These are phyloP conservation scores for Aphelenchoides fujianensis DNA, from an alignment of 1,140 invertebrate genomes.

Conservation along the genomic window DNA sequence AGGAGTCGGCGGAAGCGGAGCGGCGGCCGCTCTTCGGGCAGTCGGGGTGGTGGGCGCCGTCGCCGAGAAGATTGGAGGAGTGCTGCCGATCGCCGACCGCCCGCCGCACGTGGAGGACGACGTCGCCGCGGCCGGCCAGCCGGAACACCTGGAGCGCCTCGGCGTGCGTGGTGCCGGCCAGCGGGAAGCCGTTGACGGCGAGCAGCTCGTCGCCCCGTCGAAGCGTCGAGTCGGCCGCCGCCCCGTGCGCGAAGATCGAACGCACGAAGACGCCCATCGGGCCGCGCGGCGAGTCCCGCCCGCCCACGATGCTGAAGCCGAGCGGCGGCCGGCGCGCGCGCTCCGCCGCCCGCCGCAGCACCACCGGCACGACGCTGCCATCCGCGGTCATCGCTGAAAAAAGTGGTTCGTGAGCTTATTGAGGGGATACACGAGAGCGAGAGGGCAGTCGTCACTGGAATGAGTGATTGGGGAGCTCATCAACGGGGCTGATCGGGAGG, in stretches of 20 bases:
- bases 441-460: neutral
- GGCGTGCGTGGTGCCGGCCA: constrained; percentile 78
- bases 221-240: constrained; percentile 77
- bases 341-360: neutral
- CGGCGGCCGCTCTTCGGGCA: neutral
- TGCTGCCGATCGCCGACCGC: neutral
- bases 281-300: constrained; percentile 79
- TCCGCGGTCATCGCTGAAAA: neutral
- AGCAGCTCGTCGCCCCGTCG: constrained; percentile 83
- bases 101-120: constrained; percentile 75
- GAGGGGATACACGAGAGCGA: neutral
- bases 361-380: neutral
- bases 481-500: too few relatives aligned
- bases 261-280: constrained; percentile 86
- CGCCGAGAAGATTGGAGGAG: neutral
- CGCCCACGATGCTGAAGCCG: constrained; percentile 86
- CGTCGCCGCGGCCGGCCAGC: constrained; percentile 71
- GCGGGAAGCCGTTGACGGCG: constrained; percentile 77
- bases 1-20: neutral
- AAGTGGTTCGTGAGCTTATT: neutral
- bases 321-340: constrained; percentile 62
- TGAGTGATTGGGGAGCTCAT: neutral
- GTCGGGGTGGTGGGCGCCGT: neutral
- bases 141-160: constrained; percentile 81
- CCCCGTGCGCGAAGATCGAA: constrained; percentile 80